Conservation (phyloP, 2,888 invertebrate genomes). For the Scrobipalpa costella region DNA sequence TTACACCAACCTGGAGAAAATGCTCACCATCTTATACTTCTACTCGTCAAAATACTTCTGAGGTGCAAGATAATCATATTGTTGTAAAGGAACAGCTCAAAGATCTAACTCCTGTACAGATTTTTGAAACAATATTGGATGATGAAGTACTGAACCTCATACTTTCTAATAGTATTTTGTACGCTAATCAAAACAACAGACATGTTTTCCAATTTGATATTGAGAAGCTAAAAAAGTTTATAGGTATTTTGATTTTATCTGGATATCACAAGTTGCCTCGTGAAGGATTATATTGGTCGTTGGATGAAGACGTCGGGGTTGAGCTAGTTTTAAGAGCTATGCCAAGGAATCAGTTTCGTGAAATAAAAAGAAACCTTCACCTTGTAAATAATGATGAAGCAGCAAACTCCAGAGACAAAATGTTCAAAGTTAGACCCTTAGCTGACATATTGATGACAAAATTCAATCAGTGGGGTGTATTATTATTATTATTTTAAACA, state of each 20-base stretch:
- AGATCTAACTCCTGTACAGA: constrained; percentile 20
- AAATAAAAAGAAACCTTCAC: constrained; percentile 32
- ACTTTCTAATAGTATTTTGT: constrained; percentile 8
- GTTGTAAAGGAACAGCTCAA: constrained; percentile 10
- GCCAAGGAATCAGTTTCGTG: constrained; percentile 27
- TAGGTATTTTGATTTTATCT: constrained; percentile 28
- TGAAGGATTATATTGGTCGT: constrained; percentile 25
- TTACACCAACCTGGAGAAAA: no score
- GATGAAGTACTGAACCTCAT: constrained; percentile 5
- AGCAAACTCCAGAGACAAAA: constrained; percentile 28
- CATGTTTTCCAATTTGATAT: constrained; percentile 22
- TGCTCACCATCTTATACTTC: neutral
- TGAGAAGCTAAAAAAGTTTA: constrained; percentile 22
- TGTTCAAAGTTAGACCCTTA: constrained; percentile 33
- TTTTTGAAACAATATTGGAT: constrained; percentile 28
- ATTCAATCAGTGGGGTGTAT: constrained; percentile 37
- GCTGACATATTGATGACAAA: constrained; percentile 33
- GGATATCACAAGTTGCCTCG: constrained; percentile 29
- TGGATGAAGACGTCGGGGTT: constrained; percentile 31
- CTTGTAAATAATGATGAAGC: constrained; percentile 28
- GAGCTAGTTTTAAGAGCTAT: constrained; percentile 24
- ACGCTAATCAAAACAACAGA: constrained; percentile 29
- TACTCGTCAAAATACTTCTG: neutral
- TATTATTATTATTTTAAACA: no score
- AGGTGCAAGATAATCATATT: neutral